Conservation (phyloP, 2,797 vertebrate species). For the Linurgus olivaceus region DNA sequence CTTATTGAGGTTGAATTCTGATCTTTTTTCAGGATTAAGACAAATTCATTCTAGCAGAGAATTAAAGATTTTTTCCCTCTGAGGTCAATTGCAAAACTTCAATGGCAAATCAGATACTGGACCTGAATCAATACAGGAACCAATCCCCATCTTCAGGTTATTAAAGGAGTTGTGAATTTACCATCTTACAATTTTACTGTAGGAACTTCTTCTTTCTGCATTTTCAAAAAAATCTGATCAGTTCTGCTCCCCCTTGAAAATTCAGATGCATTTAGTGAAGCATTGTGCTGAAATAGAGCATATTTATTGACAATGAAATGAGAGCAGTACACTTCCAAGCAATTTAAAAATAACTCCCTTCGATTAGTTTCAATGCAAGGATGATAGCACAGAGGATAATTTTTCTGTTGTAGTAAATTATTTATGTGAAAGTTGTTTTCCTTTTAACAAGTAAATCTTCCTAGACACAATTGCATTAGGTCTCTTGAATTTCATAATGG, state of each 20-base stretch:
- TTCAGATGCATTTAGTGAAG: conserved; percentile 63
- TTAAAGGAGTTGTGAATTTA: conserved; percentile 5
- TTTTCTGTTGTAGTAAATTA: conserved; percentile 68
- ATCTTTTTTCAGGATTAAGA: not conserved
- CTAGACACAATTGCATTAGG: conserved; percentile 57
- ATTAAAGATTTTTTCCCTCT: not conserved
- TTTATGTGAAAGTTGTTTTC: conserved; percentile 69
- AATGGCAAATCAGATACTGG: not conserved
- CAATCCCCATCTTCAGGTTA: not conserved
- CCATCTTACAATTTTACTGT: not conserved
- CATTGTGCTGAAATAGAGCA: conserved; percentile 49
- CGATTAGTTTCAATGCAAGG: conserved; percentile 55
- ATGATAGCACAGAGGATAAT: conserved; percentile 53
- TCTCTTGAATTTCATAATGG: conserved; percentile 57
- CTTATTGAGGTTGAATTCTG: not conserved
- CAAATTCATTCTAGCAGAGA: not conserved
- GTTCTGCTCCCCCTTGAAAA: conserved; percentile 20
- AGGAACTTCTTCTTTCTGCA: not conserved
- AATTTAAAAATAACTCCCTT: conserved; percentile 74
- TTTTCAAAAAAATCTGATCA: not conserved
- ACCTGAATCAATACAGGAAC: not conserved
- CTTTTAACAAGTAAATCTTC: conserved; percentile 66
- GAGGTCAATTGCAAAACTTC: not conserved
- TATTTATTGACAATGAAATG: conserved; percentile 70
- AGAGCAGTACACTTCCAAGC: conserved; percentile 66